Evolutionary conservation across 2,113 vertebrate species (phyloP).

Genomic region (Vanacampus margaritifer): DNA sequence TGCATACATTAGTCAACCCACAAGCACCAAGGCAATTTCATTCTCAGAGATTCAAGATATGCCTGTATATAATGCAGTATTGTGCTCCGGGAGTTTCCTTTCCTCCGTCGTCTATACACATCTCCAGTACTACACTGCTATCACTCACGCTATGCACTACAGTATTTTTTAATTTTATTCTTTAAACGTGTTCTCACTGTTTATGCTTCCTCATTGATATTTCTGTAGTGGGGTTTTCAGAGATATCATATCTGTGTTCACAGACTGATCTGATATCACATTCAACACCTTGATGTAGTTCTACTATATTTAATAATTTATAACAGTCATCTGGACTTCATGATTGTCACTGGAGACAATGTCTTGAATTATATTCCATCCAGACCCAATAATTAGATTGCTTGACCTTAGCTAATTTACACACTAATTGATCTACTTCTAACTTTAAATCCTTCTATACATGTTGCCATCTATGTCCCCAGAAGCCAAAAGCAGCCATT

Average conservation of each 20-base stretch:
- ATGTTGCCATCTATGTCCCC: background rate
- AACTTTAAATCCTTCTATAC: background rate
- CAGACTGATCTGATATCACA: no score
- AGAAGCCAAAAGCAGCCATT: background rate
- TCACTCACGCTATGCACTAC: background rate
- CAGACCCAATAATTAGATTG: background rate
- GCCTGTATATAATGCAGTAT: background rate
- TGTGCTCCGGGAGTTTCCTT: background rate
- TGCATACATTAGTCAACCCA: background rate
- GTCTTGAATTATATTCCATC: background rate
- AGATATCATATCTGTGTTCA: background rate
- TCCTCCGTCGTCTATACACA: background rate
- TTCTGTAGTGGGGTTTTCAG: background rate
- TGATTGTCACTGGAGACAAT: background rate
- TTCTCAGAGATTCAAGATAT: background rate
- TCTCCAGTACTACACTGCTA: background rate
- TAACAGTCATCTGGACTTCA: background rate
- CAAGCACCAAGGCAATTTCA: slow-evolving; percentile 1
- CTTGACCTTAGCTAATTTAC: background rate
- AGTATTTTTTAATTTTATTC: background rate
- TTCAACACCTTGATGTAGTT: background rate
- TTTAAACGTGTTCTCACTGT: background rate
- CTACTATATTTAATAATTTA: background rate
- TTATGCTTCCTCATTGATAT: background rate
- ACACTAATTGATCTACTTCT: background rate